phyloP scores from a whole-genome alignment of 2,113 vertebrate genomes.

The Anhinga rufa region DNA sequence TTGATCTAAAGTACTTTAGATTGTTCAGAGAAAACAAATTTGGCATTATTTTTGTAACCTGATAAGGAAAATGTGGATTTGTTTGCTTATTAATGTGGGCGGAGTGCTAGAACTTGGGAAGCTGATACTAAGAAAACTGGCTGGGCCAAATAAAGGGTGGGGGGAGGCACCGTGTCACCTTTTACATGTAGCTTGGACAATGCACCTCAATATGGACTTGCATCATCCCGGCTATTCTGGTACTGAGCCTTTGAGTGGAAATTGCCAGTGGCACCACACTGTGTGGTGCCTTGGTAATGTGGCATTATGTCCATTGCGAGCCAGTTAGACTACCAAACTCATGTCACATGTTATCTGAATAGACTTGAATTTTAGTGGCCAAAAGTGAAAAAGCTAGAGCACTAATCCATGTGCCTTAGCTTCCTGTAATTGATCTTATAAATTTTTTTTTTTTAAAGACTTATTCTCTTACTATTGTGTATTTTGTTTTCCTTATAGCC shows the following conservation, averaged over 20 bases:
- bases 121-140: neutral
- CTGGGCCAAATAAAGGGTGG: neutral
- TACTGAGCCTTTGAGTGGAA: slow-evolving; percentile 49
- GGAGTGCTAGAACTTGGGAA: neutral
- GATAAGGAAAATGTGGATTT: neutral
- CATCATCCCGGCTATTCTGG: slow-evolving; percentile 71
- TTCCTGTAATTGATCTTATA: slow-evolving; percentile 75
- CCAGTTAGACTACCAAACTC: slow-evolving; percentile 48
- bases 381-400: slow-evolving; percentile 73
- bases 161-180: neutral
- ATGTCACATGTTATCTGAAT: slow-evolving; percentile 38
- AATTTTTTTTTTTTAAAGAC: slow-evolving; percentile 73
- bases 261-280: neutral
- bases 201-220: slow-evolving; percentile 69
- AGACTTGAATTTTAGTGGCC: slow-evolving; percentile 69
- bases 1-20: neutral
- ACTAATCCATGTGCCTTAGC: slow-evolving; percentile 73
- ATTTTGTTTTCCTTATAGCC: slow-evolving; percentile 85
- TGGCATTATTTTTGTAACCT: neutral
- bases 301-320: slow-evolving; percentile 10
- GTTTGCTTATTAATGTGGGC: neutral
- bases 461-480: slow-evolving; percentile 80
- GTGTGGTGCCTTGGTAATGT: slow-evolving; percentile 20
- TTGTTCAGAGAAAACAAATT: neutral
- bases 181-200: slow-evolving; percentile 53